Conservation (phyloP, 2,113 vertebrate species). For the Erythrocercus mccallii region DNA sequence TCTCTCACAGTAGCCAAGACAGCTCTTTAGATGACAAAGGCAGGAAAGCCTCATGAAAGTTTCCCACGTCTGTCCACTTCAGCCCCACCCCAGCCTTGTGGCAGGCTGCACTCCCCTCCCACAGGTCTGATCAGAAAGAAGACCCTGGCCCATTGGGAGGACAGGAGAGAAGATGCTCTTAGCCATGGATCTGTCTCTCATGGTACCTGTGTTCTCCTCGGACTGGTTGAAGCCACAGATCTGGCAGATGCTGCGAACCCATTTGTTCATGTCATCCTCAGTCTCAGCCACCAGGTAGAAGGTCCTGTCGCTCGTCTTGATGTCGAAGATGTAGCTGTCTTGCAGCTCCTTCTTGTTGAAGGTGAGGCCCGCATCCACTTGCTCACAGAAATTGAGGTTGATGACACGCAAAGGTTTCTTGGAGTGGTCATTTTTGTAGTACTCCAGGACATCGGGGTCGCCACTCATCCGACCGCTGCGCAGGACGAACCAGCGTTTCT, state of each 20-base stretch:
- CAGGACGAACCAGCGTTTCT: constrained; percentile 97
- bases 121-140: not conserved
- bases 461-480: constrained; percentile 98
- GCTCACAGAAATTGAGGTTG: constrained; percentile 96
- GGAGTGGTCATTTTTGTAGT: constrained; percentile 97
- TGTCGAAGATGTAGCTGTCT: constrained; percentile 97
- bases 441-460: constrained; percentile 95
- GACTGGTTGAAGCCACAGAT: constrained; percentile 99
- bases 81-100: not conserved
- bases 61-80: not conserved
- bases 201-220: constrained; percentile 86
- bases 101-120: not conserved
- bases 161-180: not conserved
- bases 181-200: not conserved
- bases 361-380: constrained; percentile 93
- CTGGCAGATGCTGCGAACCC: constrained; percentile 98
- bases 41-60: not conserved
- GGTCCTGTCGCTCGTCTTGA: constrained; percentile 94
- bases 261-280: constrained; percentile 98
- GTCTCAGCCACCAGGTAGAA: constrained; percentile 98
- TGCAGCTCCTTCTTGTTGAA: constrained; percentile 98
- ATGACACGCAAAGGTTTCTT: constrained; percentile 96
- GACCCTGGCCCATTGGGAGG: fast-evolving
- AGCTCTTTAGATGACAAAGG: not conserved
- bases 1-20: not conserved